Base-by-base conservation (phyloP, 2,888 invertebrate species). In the Ophioninae sp. region DNA sequence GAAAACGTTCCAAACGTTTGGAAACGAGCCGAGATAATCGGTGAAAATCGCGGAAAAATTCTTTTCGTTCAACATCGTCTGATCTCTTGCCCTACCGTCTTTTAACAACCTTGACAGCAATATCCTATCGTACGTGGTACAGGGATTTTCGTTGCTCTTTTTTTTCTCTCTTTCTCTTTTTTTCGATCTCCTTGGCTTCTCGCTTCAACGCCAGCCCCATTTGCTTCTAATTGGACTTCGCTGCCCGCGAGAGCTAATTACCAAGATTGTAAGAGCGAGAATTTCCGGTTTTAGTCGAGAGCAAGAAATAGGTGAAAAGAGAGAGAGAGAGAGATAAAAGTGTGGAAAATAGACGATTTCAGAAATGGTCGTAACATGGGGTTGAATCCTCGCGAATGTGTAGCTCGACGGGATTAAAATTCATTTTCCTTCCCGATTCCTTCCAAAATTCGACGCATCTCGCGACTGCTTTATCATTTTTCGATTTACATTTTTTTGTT, bases 211-310 rank as follows among this genome's bases (percentile, higher is more conserved):
- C 71, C 75, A 71, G 63, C 23, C 68, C 56, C 78, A 56, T 68
- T 68, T 84, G 67, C 84, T 81, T 84, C 79, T 78, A 84, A 84
- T 84, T 81, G 75, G 84, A 81, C 75, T 84, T 13, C 20, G 80
- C 83, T 77, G 83, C 51, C 80, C 80, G 80, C 77, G 79, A 81
- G 75, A 84, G 81, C 84, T 84, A 84, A 84, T 84, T 84, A 84
- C 84, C 67, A 79, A 79, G 75, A 84, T 84, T 84, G 84, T 79
- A 79, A 81, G 79, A 67, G 75, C 75, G 81, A 84, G 72, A 84
- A 81, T 81, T 79, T 84, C 75, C 23, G 64, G 79, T 64, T 74
- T 61, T 71, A 79, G 61, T 74, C 77, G 79, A 83, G 63, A 81
- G 63, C 76, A 64, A 61, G 41, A 41, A 8, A 8, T 8, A 41